Conservation (phyloP, 2,113 vertebrate genomes). For the Micronycteris hirsuta region DNA sequence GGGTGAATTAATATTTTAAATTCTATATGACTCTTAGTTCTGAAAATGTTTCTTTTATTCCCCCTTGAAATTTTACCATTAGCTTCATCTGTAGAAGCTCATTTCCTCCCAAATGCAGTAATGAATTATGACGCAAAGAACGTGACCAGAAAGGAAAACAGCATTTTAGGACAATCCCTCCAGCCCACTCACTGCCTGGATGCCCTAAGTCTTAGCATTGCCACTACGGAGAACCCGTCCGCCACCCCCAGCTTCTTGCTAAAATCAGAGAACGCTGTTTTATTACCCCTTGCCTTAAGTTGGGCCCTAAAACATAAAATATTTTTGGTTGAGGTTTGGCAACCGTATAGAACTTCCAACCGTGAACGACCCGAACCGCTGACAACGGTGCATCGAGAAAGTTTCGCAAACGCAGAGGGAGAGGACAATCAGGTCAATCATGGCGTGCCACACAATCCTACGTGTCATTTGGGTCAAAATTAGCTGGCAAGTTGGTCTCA, state of each 20-base stretch:
- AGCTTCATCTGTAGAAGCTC: background rate
- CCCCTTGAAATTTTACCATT: background rate
- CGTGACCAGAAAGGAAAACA: background rate
- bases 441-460: background rate
- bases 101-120: background rate
- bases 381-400: background rate
- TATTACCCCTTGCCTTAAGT: background rate
- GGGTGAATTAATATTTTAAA: background rate
- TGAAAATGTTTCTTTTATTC: background rate
- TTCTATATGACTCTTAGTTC: background rate
- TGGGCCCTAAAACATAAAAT: background rate
- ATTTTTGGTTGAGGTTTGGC: background rate
- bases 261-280: background rate
- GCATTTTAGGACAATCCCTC: background rate
- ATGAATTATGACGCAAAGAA: slow-evolving; percentile 11
- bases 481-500: background rate
- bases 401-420: background rate
- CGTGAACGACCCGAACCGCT: background rate
- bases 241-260: background rate
- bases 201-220: background rate
- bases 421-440: background rate
- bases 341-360: background rate
- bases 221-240: background rate
- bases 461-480: background rate
- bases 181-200: background rate